Evolutionary conservation across 2,888 invertebrate genomes (phyloP), one percentile per base, ranked within the genome.

Genomic region (Idaea straminata): DNA sequence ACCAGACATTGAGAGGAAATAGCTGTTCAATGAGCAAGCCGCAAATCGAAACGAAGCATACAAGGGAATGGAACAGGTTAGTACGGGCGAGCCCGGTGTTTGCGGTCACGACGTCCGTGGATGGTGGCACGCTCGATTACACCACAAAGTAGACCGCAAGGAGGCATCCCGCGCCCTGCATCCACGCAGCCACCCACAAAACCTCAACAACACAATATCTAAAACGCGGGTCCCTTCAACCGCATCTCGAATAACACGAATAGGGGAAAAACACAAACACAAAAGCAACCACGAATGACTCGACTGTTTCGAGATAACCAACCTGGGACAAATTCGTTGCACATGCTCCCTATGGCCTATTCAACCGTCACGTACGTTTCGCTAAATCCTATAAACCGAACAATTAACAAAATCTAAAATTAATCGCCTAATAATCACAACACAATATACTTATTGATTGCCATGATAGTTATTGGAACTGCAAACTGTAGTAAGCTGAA

Each of bases 141-240:
- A 85, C 84, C 88, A 85, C 89, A 87, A 88, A 90, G 85, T 82
- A 78, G 76, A 82, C 84, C 86, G 85, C 84, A 79, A 74, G 75
- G 74, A 81, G 73, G 68, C 72, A 74, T 71, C 68, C 70, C 66
- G 66, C 68, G 66, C 68, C 72, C 70, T 67, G 67, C 68, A 66
- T 67, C 25, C 65, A 64, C 71, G 70, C 66, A 76, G 72, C 75
- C 76, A 75, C 74, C 74, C 78, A 76, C 80, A 77, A 81, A 81
- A 85, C 82, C 81, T 79, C 79, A 79, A 78, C 79, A 47, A 80
- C 81, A 78, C 73, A 74, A 73, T 77, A 77, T 80, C 73, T 71
- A 74, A 77, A 81, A 77, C 71, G 73, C 69, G 68, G 73, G 72
- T 66, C 25, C 25, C 25, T 25, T 69, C 72, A 69, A 71, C 69